Percentiles rank a stretch among this genome's conserved stretches.
These are phyloP conservation scores for Philotrypesis tridentata DNA, from an alignment of 1,140 invertebrate genomes.

Conservation along the genomic window DNA sequence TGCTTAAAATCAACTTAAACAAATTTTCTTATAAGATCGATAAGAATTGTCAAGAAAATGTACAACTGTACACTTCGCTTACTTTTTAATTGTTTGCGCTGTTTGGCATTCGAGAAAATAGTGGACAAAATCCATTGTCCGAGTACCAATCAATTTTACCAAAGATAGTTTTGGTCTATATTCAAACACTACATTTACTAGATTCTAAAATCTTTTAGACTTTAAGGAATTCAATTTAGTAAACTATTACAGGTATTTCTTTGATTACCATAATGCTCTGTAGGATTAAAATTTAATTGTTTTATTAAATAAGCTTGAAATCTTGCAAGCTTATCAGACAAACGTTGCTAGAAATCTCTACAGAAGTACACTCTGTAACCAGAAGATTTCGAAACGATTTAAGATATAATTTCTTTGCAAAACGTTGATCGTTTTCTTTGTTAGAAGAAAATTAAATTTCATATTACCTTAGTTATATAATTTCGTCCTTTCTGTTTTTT, in stretches of 20 bases:
- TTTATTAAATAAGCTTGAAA: slow-evolving; percentile 1
- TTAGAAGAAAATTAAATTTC: slow-evolving; percentile 10
- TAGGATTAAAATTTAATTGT: slow-evolving; percentile 19
- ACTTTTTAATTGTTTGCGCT: not conserved
- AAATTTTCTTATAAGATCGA: too few species aligned
- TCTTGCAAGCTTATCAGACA: slow-evolving; percentile 2
- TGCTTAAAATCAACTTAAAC: not conserved
- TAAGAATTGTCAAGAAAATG: not conserved
- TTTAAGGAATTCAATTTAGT: not conserved
- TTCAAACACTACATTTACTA: slow-evolving; percentile 4
- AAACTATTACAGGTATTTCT: not conserved
- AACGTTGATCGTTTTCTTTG: slow-evolving; percentile 42
- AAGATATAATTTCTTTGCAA: slow-evolving; percentile 20
- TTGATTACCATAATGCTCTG: slow-evolving; percentile 14
- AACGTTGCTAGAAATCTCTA: slow-evolving; percentile 25
- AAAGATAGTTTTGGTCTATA: slow-evolving; percentile 32
- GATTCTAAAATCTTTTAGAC: not conserved
- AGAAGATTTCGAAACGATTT: slow-evolving; percentile 9
- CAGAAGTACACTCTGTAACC: slow-evolving; percentile 10
- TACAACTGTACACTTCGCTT: not conserved
- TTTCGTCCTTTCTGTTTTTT: slow-evolving; percentile 35
- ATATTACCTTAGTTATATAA: slow-evolving; percentile 37
- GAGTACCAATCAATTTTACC: slow-evolving; percentile 14
- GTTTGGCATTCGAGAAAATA: too few species aligned
- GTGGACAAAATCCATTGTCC: not conserved